These are phyloP conservation scores for Temnothorax ravouxi DNA, from an alignment of 2,888 invertebrate genomes.

Conservation along the genomic window DNA sequence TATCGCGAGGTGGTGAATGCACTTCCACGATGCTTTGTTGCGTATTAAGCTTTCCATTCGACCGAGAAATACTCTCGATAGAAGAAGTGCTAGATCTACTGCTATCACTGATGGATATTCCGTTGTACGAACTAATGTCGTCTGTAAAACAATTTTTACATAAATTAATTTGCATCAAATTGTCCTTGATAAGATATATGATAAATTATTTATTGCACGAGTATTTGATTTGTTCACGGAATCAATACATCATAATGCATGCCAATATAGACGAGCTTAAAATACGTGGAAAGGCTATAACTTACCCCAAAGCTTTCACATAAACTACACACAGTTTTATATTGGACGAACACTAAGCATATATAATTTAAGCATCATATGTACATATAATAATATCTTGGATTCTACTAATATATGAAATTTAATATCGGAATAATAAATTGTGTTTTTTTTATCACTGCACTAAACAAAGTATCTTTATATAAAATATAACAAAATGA, in stretches of 20 bases:
- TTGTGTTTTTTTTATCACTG: not conserved
- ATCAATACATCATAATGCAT: slow-evolving; percentile 8
- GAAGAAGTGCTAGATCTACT: slow-evolving; percentile 38
- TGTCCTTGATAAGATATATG: not conserved
- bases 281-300: slow-evolving; percentile 35
- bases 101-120: slow-evolving; percentile 11
- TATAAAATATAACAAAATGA: not conserved
- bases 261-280: slow-evolving; percentile 2
- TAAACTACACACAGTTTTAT: slow-evolving; percentile 49
- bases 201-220: not conserved
- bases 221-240: not conserved
- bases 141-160: slow-evolving; percentile 46
- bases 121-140: slow-evolving; percentile 22
- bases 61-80: slow-evolving; percentile 5
- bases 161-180: slow-evolving; percentile 1
- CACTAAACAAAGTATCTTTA: not conserved
- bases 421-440: not conserved
- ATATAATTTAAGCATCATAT: slow-evolving; percentile 62
- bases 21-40: slow-evolving; percentile 62
- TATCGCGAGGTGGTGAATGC: slow-evolving; percentile 63
- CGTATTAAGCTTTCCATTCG: slow-evolving; percentile 20
- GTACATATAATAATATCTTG: slow-evolving; percentile 16
- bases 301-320: slow-evolving; percentile 64
- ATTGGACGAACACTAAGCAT: slow-evolving; percentile 66
- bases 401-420: slow-evolving; percentile 1